phyloP scores from a whole-genome alignment of 2,888 invertebrate species.

The Amphiduros pacificus region DNA sequence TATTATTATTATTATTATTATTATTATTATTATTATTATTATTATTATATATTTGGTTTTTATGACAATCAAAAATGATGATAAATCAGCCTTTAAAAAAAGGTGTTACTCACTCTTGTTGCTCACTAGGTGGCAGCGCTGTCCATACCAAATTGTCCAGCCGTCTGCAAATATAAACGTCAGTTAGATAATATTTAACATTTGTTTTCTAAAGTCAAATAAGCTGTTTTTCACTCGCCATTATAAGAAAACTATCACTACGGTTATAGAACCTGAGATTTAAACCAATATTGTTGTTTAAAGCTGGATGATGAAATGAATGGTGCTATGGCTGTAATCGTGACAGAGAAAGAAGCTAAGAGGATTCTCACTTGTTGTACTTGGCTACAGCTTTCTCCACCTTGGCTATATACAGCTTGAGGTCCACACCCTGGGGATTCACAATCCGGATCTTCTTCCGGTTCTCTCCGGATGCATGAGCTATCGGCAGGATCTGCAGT shows the following conservation, averaged over 20 bases:
- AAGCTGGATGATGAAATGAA: too few relatives aligned
- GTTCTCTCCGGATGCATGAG: constrained; percentile 44
- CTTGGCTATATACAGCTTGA: constrained; percentile 46
- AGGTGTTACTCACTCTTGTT: constrained; percentile 39
- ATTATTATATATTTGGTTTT: too few relatives aligned
- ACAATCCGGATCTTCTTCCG: constrained; percentile 44
- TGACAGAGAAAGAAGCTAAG: not conserved
- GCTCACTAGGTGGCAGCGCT: constrained; percentile 40
- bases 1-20: too few relatives aligned
- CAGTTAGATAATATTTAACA: too few relatives aligned
- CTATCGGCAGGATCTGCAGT: constrained; percentile 52
- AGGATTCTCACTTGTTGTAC: constrained; percentile 40
- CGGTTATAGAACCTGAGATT: too few relatives aligned
- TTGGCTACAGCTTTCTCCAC: constrained; percentile 38
- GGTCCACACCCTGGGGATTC: constrained; percentile 52
- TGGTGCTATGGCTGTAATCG: not conserved
- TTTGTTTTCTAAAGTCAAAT: too few relatives aligned
- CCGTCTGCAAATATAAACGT: constrained; percentile 39
- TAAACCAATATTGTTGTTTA: too few relatives aligned
- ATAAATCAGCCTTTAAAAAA: too few relatives aligned
- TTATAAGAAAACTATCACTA: too few relatives aligned
- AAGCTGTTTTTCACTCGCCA: too few relatives aligned
- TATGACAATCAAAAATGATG: too few relatives aligned
- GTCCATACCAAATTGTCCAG: constrained; percentile 50
- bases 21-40: too few relatives aligned